Evolutionary conservation across 2,797 vertebrate species (phyloP), one percentile per base, ranked within the genome.

Genomic region (Betta splendens): DNA sequence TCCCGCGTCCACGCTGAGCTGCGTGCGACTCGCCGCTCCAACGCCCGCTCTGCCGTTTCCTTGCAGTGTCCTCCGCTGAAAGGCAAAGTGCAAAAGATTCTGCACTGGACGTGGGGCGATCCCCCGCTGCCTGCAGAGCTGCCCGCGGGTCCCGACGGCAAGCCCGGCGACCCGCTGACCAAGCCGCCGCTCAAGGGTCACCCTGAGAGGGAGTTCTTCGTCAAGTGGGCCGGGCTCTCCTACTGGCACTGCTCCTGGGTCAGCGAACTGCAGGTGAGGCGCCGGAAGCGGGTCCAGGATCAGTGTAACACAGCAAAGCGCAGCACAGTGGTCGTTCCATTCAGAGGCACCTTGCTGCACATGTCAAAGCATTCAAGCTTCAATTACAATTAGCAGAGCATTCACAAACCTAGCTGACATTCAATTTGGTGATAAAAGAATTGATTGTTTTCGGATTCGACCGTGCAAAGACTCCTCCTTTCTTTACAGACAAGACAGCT

Each of bases 211-310:
- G 94, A 97, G 84, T 95, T 99, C 90, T 98, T 98, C 0, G 98
- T 99, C 5, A 99, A 99, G 68, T 99, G 98, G 98, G 92, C 94
- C 0, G 94, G 92, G 3, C 93, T 98, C 0, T 99, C 98, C 7
- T 98, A 97, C 87, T 99, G 98, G 98, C 98, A 99, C 90, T 99
- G 97, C 78, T 99, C 96, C 62, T 99, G 98, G 98, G 94, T 97
- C 84, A 98, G 94, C 81, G 98, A 99, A 86, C 91, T 99, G 49
- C 98, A 99, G 98, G 98, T 98, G 73, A 92, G 91, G 20, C 0
- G 2, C 33, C 42, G 60, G 39, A 47, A 42, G 21, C n/a, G 7
- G 59, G 47, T 45, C 56, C 23, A 22, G 7, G 32, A 29, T 56
- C 56, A 43, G 37, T 54, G 66, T 2, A 59, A 49, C 69, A 39